A percentile compares a stretch with the other conserved stretches of the same genome.
phyloP scores from a whole-genome alignment of 2,797 vertebrate genomes.

The Brachymystax lenok region DNA sequence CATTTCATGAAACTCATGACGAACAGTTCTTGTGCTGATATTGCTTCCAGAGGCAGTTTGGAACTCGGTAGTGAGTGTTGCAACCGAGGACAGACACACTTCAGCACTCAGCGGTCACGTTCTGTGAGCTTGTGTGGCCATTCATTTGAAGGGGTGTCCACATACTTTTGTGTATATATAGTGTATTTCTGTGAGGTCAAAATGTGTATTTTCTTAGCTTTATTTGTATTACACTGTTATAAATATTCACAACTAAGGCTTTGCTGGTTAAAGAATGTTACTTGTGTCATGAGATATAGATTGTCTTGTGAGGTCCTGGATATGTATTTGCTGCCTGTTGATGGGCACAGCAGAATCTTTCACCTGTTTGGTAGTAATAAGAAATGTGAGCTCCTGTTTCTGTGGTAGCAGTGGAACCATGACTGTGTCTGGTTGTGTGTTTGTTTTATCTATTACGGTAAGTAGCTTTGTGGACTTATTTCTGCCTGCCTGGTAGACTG shows the following conservation, averaged over 20 bases:
- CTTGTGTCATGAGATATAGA: conserved; percentile 14
- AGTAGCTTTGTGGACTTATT: background rate
- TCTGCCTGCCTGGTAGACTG: background rate
- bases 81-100: too few species aligned
- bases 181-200: background rate
- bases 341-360: conserved; percentile 43
- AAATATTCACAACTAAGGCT: conserved; percentile 27
- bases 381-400: background rate
- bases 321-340: conserved; percentile 33
- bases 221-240: conserved; percentile 47
- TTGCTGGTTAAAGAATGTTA: conserved; percentile 40
- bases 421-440: background rate
- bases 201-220: conserved; percentile 23
- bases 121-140: too few species aligned
- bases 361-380: background rate
- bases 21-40: too few species aligned
- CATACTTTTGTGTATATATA: background rate
- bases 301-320: conserved; percentile 13
- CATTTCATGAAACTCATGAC: too few species aligned
- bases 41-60: too few species aligned
- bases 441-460: background rate
- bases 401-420: conserved; percentile 19
- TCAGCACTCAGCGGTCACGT: too few species aligned
- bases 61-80: too few species aligned
- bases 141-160: background rate